Conservation (phyloP, 1,140 invertebrate species). For the Drosophila mayri region DNA sequence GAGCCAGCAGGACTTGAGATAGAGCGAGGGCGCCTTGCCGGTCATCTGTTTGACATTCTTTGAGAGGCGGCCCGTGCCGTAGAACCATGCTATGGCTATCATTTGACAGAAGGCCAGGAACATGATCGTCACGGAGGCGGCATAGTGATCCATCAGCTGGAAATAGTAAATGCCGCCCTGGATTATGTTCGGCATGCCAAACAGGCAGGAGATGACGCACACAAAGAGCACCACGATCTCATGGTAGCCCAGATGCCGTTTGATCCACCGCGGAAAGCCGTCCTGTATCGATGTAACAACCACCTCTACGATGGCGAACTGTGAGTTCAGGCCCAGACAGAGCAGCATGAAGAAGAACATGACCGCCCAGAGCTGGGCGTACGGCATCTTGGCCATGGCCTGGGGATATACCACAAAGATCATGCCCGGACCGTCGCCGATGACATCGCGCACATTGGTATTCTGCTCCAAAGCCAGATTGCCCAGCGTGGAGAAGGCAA, state of each 20-base stretch:
- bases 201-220: conserved; percentile 92
- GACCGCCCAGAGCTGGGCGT: conserved; percentile 93
- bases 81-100: conserved; percentile 95
- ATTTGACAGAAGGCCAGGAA: conserved; percentile 97
- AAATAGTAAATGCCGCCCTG: conserved; percentile 96
- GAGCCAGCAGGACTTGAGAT: conserved; percentile 94
- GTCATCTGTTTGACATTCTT: conserved; percentile 96
- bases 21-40: conserved; percentile 90
- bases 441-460: conserved; percentile 91
- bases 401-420: conserved; percentile 96
- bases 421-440: conserved; percentile 93
- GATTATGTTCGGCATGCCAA: conserved; percentile 94
- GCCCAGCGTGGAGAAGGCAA: conserved; percentile 94
- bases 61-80: conserved; percentile 92
- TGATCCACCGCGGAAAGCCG: conserved; percentile 94
- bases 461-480: conserved; percentile 93
- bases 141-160: conserved; percentile 96
- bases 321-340: conserved; percentile 93
- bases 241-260: conserved; percentile 92
- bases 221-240: conserved; percentile 94
- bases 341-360: conserved; percentile 96
- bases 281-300: conserved; percentile 96
- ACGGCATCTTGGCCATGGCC: conserved; percentile 95
- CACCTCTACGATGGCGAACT: conserved; percentile 96
- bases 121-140: conserved; percentile 95